These are phyloP conservation scores for Branchipolynoe longqiensis DNA, from an alignment of 2,888 invertebrate genomes.

Conservation along the genomic window DNA sequence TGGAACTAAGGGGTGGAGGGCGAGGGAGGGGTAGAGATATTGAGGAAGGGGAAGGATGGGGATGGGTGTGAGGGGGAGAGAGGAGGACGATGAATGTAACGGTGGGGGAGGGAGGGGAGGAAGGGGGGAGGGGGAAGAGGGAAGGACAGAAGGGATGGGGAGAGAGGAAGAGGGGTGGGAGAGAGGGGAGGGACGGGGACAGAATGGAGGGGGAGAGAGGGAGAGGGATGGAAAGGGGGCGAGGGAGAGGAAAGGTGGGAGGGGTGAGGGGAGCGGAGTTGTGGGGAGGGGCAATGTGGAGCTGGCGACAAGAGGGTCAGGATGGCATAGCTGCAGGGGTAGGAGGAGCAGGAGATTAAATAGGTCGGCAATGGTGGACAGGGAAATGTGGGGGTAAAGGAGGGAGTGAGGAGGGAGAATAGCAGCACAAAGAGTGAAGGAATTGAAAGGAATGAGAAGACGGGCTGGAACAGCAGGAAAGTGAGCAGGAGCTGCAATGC, in stretches of 20 bases:
- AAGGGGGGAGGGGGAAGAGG: not conserved
- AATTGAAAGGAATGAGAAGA: not conserved
- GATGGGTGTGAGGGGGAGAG: not conserved
- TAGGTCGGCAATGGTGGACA: too few species aligned
- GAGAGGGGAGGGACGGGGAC: not conserved
- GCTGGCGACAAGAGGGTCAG: too few species aligned
- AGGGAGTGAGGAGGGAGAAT: not conserved
- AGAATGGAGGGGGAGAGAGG: not conserved
- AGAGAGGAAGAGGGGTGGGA: not conserved
- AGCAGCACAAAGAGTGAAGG: not conserved
- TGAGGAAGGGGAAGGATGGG: conserved; percentile 3
- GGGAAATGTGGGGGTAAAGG: not conserved
- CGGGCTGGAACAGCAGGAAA: not conserved
- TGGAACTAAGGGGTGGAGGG: not conserved
- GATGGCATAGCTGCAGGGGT: too few species aligned
- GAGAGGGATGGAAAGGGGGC: not conserved
- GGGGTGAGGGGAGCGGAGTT: too few species aligned
- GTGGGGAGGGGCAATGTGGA: too few species aligned
- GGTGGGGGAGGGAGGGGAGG: not conserved
- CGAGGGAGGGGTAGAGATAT: not conserved
- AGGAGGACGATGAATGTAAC: not conserved
- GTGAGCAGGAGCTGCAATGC: not conserved
- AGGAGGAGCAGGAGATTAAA: too few species aligned
- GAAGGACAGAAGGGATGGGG: not conserved
- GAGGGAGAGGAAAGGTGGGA: not conserved